Percentiles rank a stretch among this genome's conserved stretches.
phyloP scores from a whole-genome alignment of 2,888 invertebrate genomes.

The Ectobius pallidus region DNA sequence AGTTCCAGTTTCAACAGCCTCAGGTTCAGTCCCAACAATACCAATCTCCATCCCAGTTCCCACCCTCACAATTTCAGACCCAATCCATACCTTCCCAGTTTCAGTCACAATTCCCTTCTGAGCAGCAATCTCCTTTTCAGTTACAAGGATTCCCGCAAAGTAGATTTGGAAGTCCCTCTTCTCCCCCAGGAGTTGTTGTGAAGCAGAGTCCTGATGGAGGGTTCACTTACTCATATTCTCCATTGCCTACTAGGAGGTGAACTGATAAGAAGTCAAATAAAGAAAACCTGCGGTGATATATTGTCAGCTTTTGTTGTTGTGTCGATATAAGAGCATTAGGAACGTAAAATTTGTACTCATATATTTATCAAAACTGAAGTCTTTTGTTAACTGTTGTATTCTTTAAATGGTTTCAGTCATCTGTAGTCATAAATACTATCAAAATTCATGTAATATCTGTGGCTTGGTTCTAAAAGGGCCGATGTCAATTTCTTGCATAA shows the following conservation, averaged over 20 bases:
- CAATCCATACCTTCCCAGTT: neutral
- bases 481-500: too few species aligned
- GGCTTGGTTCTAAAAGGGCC: too few species aligned
- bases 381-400: too few species aligned
- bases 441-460: too few species aligned
- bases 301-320: too few species aligned
- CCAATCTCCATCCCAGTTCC: neutral
- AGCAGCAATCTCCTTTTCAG: conserved; percentile 10
- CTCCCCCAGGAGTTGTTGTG: neutral
- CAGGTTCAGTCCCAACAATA: conserved; percentile 23
- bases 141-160: conserved; percentile 24
- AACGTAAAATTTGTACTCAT: too few species aligned
- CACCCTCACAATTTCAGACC: conserved; percentile 10
- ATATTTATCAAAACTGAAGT: too few species aligned
- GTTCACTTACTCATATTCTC: conserved; percentile 5
- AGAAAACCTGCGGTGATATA: too few species aligned
- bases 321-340: too few species aligned
- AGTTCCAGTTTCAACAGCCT: conserved; percentile 16
- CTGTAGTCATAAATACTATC: too few species aligned
- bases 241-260: neutral
- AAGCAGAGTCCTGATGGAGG: conserved; percentile 19
- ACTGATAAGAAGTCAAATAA: too few species aligned
- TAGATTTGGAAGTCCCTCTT: conserved; percentile 21
- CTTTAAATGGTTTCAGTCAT: too few species aligned
- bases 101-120: conserved; percentile 27